Base-by-base conservation (phyloP, 2,113 vertebrate species). In the Prunella fulvescens region DNA sequence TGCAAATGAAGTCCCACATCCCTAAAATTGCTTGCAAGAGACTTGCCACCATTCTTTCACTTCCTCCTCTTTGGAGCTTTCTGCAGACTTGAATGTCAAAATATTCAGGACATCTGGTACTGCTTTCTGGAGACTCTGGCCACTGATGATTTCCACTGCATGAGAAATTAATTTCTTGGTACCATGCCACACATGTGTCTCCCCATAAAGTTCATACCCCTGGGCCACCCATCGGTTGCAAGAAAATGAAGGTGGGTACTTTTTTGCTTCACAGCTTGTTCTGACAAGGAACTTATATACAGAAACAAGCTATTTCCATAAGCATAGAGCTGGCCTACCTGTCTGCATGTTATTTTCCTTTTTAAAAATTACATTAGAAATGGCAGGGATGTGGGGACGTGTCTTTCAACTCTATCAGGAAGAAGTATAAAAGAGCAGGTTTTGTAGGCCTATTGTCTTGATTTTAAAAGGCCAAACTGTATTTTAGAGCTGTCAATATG, bases 31-130 rank as follows among this genome's bases (percentile, higher is more conserved):
- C 48, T 73, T 69, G 25, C 57, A 77, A 87, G 47, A 88, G 26
- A 73, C 60, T 88, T 74, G 51, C 19, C 42, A 60, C 47, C 5
- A 0, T 81, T 86, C 65, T 95, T 96, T 71, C 95, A 86, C 64
- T 91, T 96, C 89, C 89, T 81, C 10, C 57, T 96, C 87, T 89
- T 84, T 33, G 19, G 81, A 81, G 53, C 9, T 88, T 90, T 90
- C 85, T 78, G 60, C 35, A 90, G 72, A 71, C 44, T 81, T 28
- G 10, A 19, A 28, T 37, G 18, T 18, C 88, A 84, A 88, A 84
- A 81, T 45, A 88, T n/a, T 81, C 64, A 48, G n/a, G 73, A 57
- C 58, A 76, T 40, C 81, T 81, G 53, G 25, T 81, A 53, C 31
- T 87, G 45, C 50, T 87, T 92, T 84, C 65, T 79, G 70, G 29